Evolutionary conservation across 2,888 invertebrate genomes (phyloP), one percentile per base, ranked within the genome.

Genomic region (Drosophila nr. perissopoda): DNA sequence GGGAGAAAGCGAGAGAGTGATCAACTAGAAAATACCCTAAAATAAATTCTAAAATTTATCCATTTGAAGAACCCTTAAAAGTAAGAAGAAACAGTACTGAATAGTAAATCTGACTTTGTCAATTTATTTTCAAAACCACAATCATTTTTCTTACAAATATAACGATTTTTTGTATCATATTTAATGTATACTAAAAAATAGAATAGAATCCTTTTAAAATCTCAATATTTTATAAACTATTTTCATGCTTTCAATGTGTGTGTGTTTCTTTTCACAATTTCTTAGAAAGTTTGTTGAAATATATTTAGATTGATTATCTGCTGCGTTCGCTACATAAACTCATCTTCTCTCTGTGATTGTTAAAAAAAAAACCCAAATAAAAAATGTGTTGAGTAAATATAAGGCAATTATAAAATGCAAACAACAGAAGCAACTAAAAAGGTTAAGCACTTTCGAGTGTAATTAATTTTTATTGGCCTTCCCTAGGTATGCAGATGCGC

Each of bases 21-120:
- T 58, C 3, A 27, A 38, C 75, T 18, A 34, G n/a, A 1, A 31
- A 29, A 63, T 74, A 74, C 69, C 52, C 74, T 46, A 42, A 21
- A 21, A 21, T 21, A 21, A 2, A 21, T 11, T 21, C 21, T 5
- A 5, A 11, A 5, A 2, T 21, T 2, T 5, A 5, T 11, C 6
- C 42, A 21, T 42, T 5, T 1, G n/a, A 40, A 10, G 1, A 18
- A 18, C 8, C 4, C 10, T 38, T 10, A 4, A 40, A 40, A n/a
- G 2, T n/a, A 0, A 40, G 18, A 38, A 18, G 8, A 10, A 18
- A 38, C 8, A 38, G 18, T 18, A 18, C 38, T 38, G 34, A 36
- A 36, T 6, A 6, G 16, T 16, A 36, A 36, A 34, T 31, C 10
- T 10, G 36, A 36, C 16, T 36, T 18, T 36, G 2, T 7, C 36